Base-by-base conservation (phyloP, 2,797 vertebrate genomes). In the Dendrocincla tyrannina region DNA sequence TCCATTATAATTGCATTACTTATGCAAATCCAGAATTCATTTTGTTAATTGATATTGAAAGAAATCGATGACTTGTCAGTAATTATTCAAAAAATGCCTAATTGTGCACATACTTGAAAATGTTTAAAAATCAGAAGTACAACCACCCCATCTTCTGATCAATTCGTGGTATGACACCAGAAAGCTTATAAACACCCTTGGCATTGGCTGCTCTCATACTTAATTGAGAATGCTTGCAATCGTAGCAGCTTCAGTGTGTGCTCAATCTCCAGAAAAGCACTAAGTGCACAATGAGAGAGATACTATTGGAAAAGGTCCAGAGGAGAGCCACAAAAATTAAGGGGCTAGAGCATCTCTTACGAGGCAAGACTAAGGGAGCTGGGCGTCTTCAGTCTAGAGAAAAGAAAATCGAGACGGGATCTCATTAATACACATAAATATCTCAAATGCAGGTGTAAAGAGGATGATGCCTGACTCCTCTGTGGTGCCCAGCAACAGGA, bases 141-240 rank as follows among this genome's bases (percentile, higher is more conserved):
- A 91, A 78, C 24, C 27, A 60, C 91, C 37, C 93, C 92, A 96
- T 58, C 88, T 95, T 83, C 88, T 90, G 91, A 91, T 67, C 63
- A 78, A 4, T 66, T 50, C 12, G 37, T 50, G 73, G 73, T 66
- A 95, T 86, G 42, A 75, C 88, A 91, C 1, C 50, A 72, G n/a
- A 82, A 89, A 92, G 42, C 33, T 82, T 63, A 55, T 20, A 73
- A 81, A 87, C 16, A 70, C 0, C 0, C 10, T 24, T 3, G 6
- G 41, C 33, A 56, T 1, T 55, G n/a, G 27, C 5, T 46, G 9
- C 50, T 74, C 72, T n/a, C 10, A 47, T 11, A 70, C 7, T 72
- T 70, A 46, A 63, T 35, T 69, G 30, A 49, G 44, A 56, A 76
- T 27, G 27, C 50, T 0, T 72, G 25, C 25, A 74, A 4, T 37